phyloP scores from a whole-genome alignment of 1,140 invertebrate genomes.

The Ectropis grisescens region DNA sequence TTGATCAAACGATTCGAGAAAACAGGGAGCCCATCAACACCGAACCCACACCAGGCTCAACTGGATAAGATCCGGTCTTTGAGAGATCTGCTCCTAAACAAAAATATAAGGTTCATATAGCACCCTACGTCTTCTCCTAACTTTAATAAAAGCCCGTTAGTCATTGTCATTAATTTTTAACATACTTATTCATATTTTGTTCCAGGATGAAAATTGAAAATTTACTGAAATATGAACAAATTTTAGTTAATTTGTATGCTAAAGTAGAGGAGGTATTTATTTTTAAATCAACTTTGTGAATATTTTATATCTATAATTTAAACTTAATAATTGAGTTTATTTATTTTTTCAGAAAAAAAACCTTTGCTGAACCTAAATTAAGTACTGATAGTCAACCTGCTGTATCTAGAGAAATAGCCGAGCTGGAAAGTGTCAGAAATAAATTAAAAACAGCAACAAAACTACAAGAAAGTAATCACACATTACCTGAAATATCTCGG shows the following conservation, averaged over 20 bases:
- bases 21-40: constrained; percentile 26
- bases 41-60: constrained; percentile 71
- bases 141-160: no score
- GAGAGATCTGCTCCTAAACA: constrained; percentile 72
- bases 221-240: constrained; percentile 74
- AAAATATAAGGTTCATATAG: constrained; percentile 70
- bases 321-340: no score
- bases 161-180: not conserved
- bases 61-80: constrained; percentile 74
- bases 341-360: no score
- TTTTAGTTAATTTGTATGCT: constrained; percentile 73
- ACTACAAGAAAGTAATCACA: constrained; percentile 23
- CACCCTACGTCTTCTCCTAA: not conserved
- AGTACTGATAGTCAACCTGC: no score
- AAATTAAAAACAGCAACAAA: constrained; percentile 38
- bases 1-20: constrained; percentile 74
- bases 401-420: constrained; percentile 2
- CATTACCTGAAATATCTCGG: constrained; percentile 44
- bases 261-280: constrained; percentile 73
- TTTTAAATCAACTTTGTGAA: no score
- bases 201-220: constrained; percentile 77
- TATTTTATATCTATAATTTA: no score
- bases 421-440: constrained; percentile 33
- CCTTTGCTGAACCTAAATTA: no score
- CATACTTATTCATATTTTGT: constrained; percentile 14